Base-by-base conservation (phyloP, 2,888 invertebrate genomes). In the Antheraea assamensis region DNA sequence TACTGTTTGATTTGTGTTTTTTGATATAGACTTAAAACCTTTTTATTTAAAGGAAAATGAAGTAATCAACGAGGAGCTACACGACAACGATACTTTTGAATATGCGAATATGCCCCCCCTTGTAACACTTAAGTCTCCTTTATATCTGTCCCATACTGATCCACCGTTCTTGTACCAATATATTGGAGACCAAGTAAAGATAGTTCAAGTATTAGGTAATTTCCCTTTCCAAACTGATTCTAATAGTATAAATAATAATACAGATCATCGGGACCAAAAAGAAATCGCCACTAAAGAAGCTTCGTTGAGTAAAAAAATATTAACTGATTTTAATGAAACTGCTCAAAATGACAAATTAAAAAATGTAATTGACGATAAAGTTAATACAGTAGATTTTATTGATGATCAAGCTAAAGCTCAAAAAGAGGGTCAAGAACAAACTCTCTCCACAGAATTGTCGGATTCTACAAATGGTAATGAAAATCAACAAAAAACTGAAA, bases 21-120 rank as follows among this genome's bases (percentile, higher is more conserved):
- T 87, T 89, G 88, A 91, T 91, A 80, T 90, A 92, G 90, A 93
- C 91, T 88, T 88, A 90, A 89, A 86, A 82, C 84, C 87, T 91
- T 93, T 93, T 91, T 93, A 93, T 93, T 95, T 95, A 91, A 95
- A 95, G 95, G 95, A 89, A 85, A 89, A 88, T 85, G 92, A 93
- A 90, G 92, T 94, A 78, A 90, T 92, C 92, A 92, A 92, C 92
- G 95, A 94, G 88, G 95, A 95, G 89, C 88, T 92, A 81, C 91
- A 87, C 79, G 94, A 93, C 87, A 91, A 92, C 88, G 92, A 94
- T 88, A 84, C 79, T 85, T 86, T 90, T 87, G 90, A 91, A 86
- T 92, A 89, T 91, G 82, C 90, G 80, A 92, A 90, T 89, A 94
- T 94, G 90, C 93, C 94, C 82, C 88, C 91, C 79, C 90, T 94